phyloP scores from a whole-genome alignment of 2,113 vertebrate genomes.

The Miniopterus natalensis region DNA sequence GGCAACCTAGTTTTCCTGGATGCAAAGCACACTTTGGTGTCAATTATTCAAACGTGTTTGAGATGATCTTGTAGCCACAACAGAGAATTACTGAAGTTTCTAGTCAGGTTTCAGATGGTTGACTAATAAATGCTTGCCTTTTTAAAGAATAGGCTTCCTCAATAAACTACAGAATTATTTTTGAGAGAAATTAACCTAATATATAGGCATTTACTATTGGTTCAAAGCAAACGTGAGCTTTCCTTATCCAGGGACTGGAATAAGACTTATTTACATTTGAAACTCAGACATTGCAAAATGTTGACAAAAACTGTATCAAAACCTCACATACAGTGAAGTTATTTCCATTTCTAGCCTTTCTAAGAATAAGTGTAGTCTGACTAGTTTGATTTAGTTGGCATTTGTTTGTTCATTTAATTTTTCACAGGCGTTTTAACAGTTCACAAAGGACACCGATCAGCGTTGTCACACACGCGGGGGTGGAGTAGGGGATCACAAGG shows the following conservation, averaged over 20 bases:
- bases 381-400: not conserved
- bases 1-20: not conserved
- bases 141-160: conserved; percentile 1
- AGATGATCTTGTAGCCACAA: not conserved
- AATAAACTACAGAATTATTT: conserved; percentile 20
- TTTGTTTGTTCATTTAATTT: conserved; percentile 38
- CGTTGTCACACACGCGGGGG: not conserved
- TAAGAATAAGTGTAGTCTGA: not conserved
- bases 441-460: not conserved
- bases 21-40: not conserved
- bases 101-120: not conserved
- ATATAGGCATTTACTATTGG: conserved; percentile 1
- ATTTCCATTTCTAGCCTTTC: conserved; percentile 39
- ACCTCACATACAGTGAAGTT: not conserved
- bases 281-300: not conserved
- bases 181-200: conserved; percentile 33
- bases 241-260: not conserved
- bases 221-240: conserved; percentile 5
- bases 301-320: not conserved
- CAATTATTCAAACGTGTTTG: not conserved
- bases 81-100: not conserved
- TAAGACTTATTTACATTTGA: conserved; percentile 31
- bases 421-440: not conserved
- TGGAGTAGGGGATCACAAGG: too few relatives aligned
- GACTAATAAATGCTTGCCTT: conserved; percentile 1